Evolutionary conservation across 1,140 invertebrate species (phyloP).

Genomic region (Musca vetustissima): DNA sequence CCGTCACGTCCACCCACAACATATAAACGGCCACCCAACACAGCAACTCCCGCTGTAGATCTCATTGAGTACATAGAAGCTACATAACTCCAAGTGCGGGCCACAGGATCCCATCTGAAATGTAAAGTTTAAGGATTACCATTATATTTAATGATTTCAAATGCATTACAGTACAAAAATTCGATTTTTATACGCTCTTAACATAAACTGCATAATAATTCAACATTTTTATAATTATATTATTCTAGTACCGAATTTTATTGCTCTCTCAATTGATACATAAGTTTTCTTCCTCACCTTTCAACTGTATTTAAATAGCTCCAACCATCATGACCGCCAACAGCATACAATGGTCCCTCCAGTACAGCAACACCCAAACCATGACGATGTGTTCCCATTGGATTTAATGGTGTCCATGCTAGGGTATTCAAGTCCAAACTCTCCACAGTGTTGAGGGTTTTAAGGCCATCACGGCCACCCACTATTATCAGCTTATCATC

Average conservation of each 20-base stretch:
- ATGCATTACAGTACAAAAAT: too few species aligned
- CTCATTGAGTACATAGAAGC: slow-evolving; percentile 83
- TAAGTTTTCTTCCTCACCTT: slow-evolving; percentile 55
- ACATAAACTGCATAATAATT: too few species aligned
- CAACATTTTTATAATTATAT: too few species aligned
- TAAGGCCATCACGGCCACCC: slow-evolving; percentile 90
- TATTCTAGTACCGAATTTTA: background rate
- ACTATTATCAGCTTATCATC: slow-evolving; percentile 79
- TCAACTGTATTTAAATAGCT: slow-evolving; percentile 92
- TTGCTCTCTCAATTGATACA: background rate
- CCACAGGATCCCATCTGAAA: slow-evolving; percentile 79
- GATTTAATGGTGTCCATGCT: slow-evolving; percentile 77
- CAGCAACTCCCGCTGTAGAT: slow-evolving; percentile 86
- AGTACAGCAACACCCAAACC: slow-evolving; percentile 87
- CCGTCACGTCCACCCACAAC: slow-evolving; percentile 92
- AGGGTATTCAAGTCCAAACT: slow-evolving; percentile 78
- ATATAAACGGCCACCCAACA: slow-evolving; percentile 84
- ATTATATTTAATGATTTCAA: too few species aligned
- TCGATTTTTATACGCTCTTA: too few species aligned
- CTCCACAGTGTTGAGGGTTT: slow-evolving; percentile 86
- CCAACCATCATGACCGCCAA: slow-evolving; percentile 95
- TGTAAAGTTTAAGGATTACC: too few species aligned
- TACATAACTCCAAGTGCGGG: slow-evolving; percentile 84
- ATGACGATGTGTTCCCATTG: slow-evolving; percentile 91
- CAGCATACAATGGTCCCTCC: slow-evolving; percentile 87